Evolutionary conservation across 1,140 invertebrate species (phyloP).

Genomic region (Drosophila subpulchrella): DNA sequence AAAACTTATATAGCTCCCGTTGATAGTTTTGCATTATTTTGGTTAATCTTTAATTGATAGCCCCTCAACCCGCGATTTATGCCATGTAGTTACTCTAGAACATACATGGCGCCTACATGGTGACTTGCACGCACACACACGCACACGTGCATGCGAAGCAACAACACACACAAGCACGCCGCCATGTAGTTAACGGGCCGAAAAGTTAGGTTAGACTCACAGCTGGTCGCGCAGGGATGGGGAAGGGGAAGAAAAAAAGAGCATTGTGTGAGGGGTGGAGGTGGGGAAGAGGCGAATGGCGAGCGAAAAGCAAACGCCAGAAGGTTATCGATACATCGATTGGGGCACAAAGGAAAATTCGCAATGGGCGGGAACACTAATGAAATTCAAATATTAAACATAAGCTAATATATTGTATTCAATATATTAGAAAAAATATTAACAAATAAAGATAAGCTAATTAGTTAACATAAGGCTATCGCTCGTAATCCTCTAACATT

Average conservation of each 20-base stretch:
- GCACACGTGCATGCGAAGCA: slow-evolving; percentile 25
- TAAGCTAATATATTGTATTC: background rate
- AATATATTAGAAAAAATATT: no score
- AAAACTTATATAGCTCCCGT: background rate
- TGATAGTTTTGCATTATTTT: background rate
- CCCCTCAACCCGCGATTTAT: slow-evolving; percentile 36
- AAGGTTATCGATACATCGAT: slow-evolving; percentile 22
- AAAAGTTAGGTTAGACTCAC: slow-evolving; percentile 70
- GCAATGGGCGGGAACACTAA: background rate
- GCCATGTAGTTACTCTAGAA: slow-evolving; percentile 50
- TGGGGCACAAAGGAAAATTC: background rate
- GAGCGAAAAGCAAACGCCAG: slow-evolving; percentile 34
- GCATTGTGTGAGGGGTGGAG: slow-evolving; percentile 18
- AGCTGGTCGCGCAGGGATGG: slow-evolving; percentile 17
- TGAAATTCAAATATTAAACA: background rate
- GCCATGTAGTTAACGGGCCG: slow-evolving; percentile 58
- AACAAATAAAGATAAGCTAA: no score
- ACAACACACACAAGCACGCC: slow-evolving; percentile 40
- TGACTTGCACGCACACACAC: slow-evolving; percentile 16
- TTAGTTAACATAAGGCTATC: no score
- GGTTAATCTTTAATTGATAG: slow-evolving; percentile 33
- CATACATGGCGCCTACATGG: slow-evolving; percentile 71
- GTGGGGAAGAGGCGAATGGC: slow-evolving; percentile 39
- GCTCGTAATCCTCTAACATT: no score
- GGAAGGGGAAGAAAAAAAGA: slow-evolving; percentile 20